These are phyloP conservation scores for Poecilia latipinna DNA, from an alignment of 2,113 vertebrate species.

Conservation along the genomic window DNA sequence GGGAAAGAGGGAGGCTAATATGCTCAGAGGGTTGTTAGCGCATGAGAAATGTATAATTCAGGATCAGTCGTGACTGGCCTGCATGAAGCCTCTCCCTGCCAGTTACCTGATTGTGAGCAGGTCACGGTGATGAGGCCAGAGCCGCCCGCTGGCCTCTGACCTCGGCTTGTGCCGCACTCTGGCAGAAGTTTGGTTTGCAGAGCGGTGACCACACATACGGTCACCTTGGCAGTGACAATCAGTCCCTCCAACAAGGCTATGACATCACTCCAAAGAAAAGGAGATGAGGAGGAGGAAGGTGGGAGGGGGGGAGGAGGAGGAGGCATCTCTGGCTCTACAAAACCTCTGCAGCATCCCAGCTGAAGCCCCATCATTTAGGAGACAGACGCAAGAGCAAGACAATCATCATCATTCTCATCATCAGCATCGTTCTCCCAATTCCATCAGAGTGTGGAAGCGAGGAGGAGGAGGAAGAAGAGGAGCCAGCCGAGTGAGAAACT, in stretches of 20 bases:
- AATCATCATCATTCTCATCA: slow-evolving; percentile 47
- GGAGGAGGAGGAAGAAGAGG: slow-evolving; percentile 61
- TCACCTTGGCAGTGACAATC: slow-evolving; percentile 70
- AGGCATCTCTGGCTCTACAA: slow-evolving; percentile 57
- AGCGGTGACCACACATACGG: slow-evolving; percentile 20
- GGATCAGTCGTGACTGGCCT: slow-evolving; percentile 21
- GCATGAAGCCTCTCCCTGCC: background rate
- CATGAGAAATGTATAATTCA: slow-evolving; percentile 38
- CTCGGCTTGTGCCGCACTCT: slow-evolving; percentile 23
- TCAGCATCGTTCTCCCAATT: slow-evolving; percentile 43
- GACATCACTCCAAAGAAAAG: slow-evolving; percentile 68
- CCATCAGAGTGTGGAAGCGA: slow-evolving; percentile 38
- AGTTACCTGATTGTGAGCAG: background rate
- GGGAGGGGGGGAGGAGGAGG: slow-evolving; percentile 10
- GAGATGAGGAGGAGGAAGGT: slow-evolving; percentile 30
- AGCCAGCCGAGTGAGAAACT: slow-evolving; percentile 66
- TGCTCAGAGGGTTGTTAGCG: slow-evolving; percentile 22
- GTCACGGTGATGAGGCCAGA: background rate
- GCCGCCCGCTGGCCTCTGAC: slow-evolving; percentile 25
- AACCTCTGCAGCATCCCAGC: slow-evolving; percentile 69
- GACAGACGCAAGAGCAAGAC: slow-evolving; percentile 52
- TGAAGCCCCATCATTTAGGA: slow-evolving; percentile 63
- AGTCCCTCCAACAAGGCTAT: slow-evolving; percentile 52
- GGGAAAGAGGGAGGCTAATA: slow-evolving; percentile 37
- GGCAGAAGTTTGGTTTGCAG: slow-evolving; percentile 17